phyloP scores from a whole-genome alignment of 1,140 invertebrate genomes.

The Euborellia annulipes region DNA sequence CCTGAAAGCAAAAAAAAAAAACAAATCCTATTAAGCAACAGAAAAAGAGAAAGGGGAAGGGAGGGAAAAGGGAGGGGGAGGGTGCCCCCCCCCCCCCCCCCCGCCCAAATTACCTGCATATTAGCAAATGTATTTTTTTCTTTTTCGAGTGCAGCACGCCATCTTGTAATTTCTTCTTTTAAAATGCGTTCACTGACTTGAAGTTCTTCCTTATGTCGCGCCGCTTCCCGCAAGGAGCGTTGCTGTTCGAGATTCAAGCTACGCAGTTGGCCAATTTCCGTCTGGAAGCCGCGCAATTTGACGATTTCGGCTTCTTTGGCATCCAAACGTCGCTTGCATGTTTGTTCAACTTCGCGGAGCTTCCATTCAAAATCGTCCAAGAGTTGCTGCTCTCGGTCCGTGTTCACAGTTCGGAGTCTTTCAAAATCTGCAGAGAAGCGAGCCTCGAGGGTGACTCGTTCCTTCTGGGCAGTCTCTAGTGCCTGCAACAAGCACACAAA shows the following conservation, averaged over 20 bases:
- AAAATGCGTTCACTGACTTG: conserved; percentile 35
- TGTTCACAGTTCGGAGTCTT: conserved; percentile 35
- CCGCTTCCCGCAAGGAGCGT: conserved; percentile 33
- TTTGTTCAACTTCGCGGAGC: conserved; percentile 41
- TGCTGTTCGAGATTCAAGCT: conserved; percentile 40
- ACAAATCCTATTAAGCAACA: too few species aligned
- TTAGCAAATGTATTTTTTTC: conserved; percentile 31
- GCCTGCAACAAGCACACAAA: conserved; percentile 23
- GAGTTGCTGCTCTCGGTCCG: conserved; percentile 40
- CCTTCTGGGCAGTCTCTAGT: conserved; percentile 37
- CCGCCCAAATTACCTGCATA: conserved; percentile 26
- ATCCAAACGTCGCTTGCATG: conserved; percentile 40
- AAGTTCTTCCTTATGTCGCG: conserved; percentile 37
- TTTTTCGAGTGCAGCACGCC: conserved; percentile 30
- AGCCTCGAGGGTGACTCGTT: conserved; percentile 36
- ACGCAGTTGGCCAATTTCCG: conserved; percentile 38
- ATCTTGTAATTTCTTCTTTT: conserved; percentile 35
- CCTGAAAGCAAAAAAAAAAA: too few species aligned
- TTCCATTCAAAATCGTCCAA: conserved; percentile 55
- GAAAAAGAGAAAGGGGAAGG: too few species aligned
- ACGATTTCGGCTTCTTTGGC: conserved; percentile 20
- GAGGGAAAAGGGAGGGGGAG: too few species aligned
- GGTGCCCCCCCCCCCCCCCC: neutral
- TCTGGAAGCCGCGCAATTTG: conserved; percentile 32
- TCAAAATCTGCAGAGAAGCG: conserved; percentile 46